Evolutionary conservation across 1,140 invertebrate genomes (phyloP), one percentile per base, ranked within the genome.

Genomic region (Hestina assimilis): DNA sequence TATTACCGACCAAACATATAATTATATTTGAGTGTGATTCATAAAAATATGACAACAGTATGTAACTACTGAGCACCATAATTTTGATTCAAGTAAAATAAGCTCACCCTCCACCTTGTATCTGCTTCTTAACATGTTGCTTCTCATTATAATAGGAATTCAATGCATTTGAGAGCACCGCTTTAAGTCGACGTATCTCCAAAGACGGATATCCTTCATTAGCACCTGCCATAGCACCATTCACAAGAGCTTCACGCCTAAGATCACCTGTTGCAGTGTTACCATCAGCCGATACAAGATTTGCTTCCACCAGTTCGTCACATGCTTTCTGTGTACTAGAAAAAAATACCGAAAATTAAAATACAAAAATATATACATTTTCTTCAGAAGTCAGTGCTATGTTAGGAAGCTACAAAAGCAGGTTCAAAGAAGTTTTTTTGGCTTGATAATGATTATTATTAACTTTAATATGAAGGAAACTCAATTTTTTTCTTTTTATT

Each of bases 101-200:
- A 3, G 6, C 72, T 72, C 63, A 91, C 90, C 91, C 90, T 56
- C 90, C 90, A 47, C 89, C 89, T 57, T 91, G 90, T 20, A 91
- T 92, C 69, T 95, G 95, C 73, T 96, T 97, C 82, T 99, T 99
- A 65, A 97, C 95, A 84, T 99, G 98, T 73, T 96, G 96, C 81
- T 98, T 97, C 4, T 94, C 94, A 43, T 96, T 94, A 83, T 99
- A 99, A 80, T 97, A 99, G 29, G 93, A 92, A 35, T 95, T 92
- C 15, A 99, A 89, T 48, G 96, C 92, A 1, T 89, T 82, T 1
- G 92, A 88, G 61, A 89, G 63, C 1, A 72, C 63, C 0, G 78
- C 69, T 11, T 72, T 76, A 0, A 89, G 66, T 20, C 88, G 55
- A 0, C 83, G 56, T 8, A 62, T 63, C 61, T 89, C 87, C 19